Evolutionary conservation across 2,797 vertebrate genomes (phyloP), one percentile per base, ranked within the genome.

Genomic region (Anableps anableps): DNA sequence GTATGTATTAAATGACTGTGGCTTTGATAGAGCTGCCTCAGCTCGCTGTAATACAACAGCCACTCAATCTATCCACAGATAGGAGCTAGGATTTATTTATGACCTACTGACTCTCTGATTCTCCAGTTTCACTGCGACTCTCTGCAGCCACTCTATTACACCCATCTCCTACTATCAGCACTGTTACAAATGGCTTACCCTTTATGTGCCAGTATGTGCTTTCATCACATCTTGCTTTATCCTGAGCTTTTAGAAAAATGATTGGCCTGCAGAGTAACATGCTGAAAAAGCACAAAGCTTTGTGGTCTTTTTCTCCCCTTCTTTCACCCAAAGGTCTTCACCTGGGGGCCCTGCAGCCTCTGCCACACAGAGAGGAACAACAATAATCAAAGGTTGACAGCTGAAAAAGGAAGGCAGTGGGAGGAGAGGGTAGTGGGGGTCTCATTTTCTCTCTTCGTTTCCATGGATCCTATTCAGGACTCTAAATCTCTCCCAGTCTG

Each of bases 61-160:
- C 50, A 50, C 86, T 88, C 77, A 68, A 50, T 80, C 74, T 68
- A 29, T 82, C 82, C 85, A 80, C 66, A 47, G 82, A 84, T 79
- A 87, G 64, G 68, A 45, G 43, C 14, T 36, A 26, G 53, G 77
- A 70, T 81, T 89, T 89, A 88, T 92, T 93, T 91, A 91, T 70
- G 88, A 90, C 90, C 85, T 80, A 66, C 83, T 88, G 86, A 85
- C 88, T 86, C 86, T 84, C 84, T 88, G 84, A 93, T 86, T 82
- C 73, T 86, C 81, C 83, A 50, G 86, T 85, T 90, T 81, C n/a
- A 64, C 85, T 79, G 82, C 83, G 21, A 43, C 76, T 82, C 78
- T 76, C 82, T 75, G 83, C 79, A 75, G 77, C 31, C 2, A 31
- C 73, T 85, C 78, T 53, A 64, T 77, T 76, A 77, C 84, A 85